Conservation (phyloP, 2,113 vertebrate genomes). For the Semnornis frantzii region DNA sequence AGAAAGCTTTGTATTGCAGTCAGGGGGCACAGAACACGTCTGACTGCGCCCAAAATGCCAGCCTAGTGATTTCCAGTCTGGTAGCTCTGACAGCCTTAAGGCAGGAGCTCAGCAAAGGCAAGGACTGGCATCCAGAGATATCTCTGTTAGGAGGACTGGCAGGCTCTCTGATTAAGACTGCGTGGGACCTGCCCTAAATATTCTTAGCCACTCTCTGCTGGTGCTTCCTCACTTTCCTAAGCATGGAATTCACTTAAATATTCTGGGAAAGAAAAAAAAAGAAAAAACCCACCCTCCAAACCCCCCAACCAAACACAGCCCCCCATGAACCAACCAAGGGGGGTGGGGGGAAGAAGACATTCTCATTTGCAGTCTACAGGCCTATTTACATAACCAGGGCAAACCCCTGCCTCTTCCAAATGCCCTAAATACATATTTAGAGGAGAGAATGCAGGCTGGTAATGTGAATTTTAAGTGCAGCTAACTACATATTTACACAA, state of each 20-base stretch:
- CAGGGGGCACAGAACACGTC: conserved; percentile 2
- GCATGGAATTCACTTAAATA: conserved; percentile 48
- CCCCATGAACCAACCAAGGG: too few relatives aligned
- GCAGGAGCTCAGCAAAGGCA: conserved; percentile 34
- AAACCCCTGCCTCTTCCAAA: too few relatives aligned
- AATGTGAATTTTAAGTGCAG: too few relatives aligned
- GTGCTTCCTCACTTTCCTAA: conserved; percentile 44
- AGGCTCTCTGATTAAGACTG: background rate
- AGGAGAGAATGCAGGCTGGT: too few relatives aligned
- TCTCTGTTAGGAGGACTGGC: background rate
- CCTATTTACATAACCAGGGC: too few relatives aligned
- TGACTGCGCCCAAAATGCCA: conserved; percentile 26
- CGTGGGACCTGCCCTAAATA: background rate
- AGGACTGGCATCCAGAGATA: conserved; percentile 34
- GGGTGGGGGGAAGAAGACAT: too few relatives aligned
- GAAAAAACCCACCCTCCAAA: too few relatives aligned
- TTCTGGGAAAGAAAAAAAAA: background rate
- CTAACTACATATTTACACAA: too few relatives aligned
- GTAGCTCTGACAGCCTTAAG: conserved; percentile 40
- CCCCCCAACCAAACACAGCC: too few relatives aligned
- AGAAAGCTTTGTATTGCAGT: conserved; percentile 33
- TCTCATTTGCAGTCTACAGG: too few relatives aligned
- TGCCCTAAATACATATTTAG: too few relatives aligned
- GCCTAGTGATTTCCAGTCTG: conserved; percentile 54
- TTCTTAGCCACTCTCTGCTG: background rate